phyloP scores from a whole-genome alignment of 1,140 invertebrate genomes.

The Papilio polyxenes region DNA sequence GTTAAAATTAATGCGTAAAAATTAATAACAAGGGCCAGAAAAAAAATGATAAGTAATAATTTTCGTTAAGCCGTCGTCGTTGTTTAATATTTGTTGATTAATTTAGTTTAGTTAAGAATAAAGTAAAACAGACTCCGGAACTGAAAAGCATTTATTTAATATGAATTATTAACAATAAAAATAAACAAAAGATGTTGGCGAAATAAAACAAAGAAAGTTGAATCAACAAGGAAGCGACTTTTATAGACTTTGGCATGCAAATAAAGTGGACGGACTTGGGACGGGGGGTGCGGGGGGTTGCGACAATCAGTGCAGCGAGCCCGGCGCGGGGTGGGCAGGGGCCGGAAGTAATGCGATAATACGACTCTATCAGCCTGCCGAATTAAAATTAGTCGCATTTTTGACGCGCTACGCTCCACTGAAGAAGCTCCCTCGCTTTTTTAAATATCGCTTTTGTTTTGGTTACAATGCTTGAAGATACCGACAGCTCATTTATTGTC shows the following conservation, averaged over 20 bases:
- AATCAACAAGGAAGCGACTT: constrained; percentile 15
- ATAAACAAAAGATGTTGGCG: not conserved
- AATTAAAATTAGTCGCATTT: constrained; percentile 77
- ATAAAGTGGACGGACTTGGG: not conserved
- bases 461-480: constrained; percentile 26
- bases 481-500: not conserved
- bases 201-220: constrained; percentile 17
- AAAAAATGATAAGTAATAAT: not conserved
- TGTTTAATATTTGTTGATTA: not conserved
- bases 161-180: not conserved
- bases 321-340: constrained; percentile 43
- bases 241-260: constrained; percentile 14
- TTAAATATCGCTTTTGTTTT: constrained; percentile 45
- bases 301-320: constrained; percentile 31
- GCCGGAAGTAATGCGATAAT: constrained; percentile 68
- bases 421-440: constrained; percentile 59
- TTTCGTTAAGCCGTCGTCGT: not conserved
- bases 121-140: not conserved
- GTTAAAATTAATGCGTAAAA: too few relatives aligned
- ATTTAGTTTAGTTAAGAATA: not conserved
- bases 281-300: not conserved
- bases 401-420: constrained; percentile 58
- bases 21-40: not conserved
- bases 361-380: constrained; percentile 60
- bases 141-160: not conserved